Percentiles rank a stretch among this genome's conserved stretches.
Conservation (phyloP, 2,888 invertebrate genomes). For the Deilephila porcellus region DNA sequence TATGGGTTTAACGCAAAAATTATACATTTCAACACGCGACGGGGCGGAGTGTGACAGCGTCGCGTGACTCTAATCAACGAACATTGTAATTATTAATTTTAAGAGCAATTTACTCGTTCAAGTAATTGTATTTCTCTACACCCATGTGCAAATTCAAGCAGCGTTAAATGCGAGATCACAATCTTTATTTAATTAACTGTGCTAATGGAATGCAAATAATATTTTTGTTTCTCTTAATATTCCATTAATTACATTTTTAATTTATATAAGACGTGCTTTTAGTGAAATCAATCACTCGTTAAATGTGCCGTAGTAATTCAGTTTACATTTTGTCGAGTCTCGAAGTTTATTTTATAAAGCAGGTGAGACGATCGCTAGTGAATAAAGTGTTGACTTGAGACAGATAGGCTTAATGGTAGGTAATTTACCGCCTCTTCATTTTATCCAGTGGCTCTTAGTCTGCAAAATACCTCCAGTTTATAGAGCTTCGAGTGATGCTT, state of each 20-base stretch:
- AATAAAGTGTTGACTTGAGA: conserved; percentile 23
- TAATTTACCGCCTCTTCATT: conserved; percentile 4
- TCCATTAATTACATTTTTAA: conserved; percentile 34
- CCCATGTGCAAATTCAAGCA: conserved; percentile 18
- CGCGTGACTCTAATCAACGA: conserved; percentile 57
- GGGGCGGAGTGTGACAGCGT: conserved; percentile 48
- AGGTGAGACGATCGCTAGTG: conserved; percentile 15
- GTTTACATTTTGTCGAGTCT: conserved; percentile 45
- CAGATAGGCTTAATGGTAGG: conserved; percentile 16
- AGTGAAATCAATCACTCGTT: conserved; percentile 62
- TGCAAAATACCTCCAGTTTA: background rate
- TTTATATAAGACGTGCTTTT: conserved; percentile 53
- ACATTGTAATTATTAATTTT: conserved; percentile 54
- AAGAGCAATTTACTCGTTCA: conserved; percentile 33
- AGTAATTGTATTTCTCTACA: conserved; percentile 27
- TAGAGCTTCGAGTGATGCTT: background rate
- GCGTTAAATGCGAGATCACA: background rate
- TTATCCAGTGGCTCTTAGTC: background rate
- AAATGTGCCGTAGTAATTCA: conserved; percentile 59
- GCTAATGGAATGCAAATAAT: background rate
- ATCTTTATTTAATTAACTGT: background rate
- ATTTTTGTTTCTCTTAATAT: background rate
- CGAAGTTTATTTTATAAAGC: conserved; percentile 35
- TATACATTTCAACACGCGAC: conserved; percentile 62
- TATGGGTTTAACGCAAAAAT: conserved; percentile 57